These are phyloP conservation scores for Diadumene lineata DNA, from an alignment of 92 coral and sea anemone genomes.

Conservation along the genomic window DNA sequence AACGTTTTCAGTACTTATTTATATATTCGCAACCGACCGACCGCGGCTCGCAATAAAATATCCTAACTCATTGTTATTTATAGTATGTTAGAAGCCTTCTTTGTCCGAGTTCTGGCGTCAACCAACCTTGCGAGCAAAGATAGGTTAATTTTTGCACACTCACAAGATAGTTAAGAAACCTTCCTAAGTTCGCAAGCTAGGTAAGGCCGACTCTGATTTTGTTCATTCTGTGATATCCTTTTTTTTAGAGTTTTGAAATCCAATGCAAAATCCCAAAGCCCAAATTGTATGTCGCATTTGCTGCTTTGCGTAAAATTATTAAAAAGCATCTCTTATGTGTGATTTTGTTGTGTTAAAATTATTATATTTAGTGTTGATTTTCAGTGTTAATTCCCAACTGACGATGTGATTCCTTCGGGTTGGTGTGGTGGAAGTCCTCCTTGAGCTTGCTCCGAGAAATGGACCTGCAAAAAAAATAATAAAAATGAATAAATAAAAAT, in stretches of 20 bases:
- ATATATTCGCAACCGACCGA: too few species aligned
- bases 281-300: neutral
- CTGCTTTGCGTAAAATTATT: conserved; percentile 18
- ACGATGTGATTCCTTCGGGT: conserved; percentile 67
- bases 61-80: neutral
- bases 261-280: neutral
- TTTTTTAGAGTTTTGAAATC: conserved; percentile 1
- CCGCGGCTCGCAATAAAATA: conserved; percentile 22
- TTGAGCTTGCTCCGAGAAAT: conserved; percentile 86
- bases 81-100: too few species aligned
- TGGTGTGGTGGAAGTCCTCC: conserved; percentile 59
- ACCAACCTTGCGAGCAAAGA: too few species aligned
- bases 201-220: too few species aligned
- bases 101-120: too few species aligned
- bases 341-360: neutral
- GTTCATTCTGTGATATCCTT: neutral
- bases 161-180: too few species aligned
- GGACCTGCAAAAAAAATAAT: conserved; percentile 55
- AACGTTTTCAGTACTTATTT: conserved; percentile 14
- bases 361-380: neutral
- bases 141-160: too few species aligned
- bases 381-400: conserved; percentile 40
- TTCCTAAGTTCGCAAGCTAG: too few species aligned
- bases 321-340: conserved; percentile 9
- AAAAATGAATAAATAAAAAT: neutral